Evolutionary conservation across 1,140 invertebrate species (phyloP), one percentile per base, ranked within the genome.

Genomic region (Vollenhovia emeryi): DNA sequence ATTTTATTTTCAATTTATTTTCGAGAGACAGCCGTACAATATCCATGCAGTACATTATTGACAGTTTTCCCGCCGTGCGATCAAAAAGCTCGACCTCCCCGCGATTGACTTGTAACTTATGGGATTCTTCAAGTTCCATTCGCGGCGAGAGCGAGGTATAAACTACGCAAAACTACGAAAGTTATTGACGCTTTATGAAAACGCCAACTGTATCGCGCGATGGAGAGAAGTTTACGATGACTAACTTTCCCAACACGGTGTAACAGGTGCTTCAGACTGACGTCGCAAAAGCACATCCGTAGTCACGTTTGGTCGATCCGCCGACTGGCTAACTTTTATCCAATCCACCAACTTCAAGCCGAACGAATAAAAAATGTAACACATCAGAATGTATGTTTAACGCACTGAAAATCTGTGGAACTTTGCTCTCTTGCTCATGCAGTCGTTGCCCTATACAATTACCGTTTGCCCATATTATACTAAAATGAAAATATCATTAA

Each of bases 171-270:
- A 85, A 64, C 83, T 66, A 24, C 60, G 5, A 80, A 85, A 85
- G 83, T 80, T 85, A 82, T 82, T 64, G 75, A 52, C 75, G 83
- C 40, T 85, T 79, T 80, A 85, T 79, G 83, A 80, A 85, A 85
- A 62, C 60, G 40, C 40, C 24, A 48, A 57, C 45, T 68, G 33
- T 62, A 78, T 62, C 40, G 40, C 24, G 33, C 13, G 18, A 30
- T 27, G 8, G 43, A 21, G 30, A 75, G 69, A 83, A 84, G 59
- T 71, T 84, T 62, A 78, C 33, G 73, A 64, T 43, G 50, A 40
- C 27, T 45, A 64, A 59, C 52, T 76, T 84, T 78, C 30, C 33
- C 18, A 84, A 62, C 82, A 66, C 18, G 45, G 30, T 50, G 30
- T 66, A 79, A 45, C 75, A 66, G 60, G 43, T 68, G 43, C 75